Conservation (phyloP, 2,888 invertebrate species). For the Scelioninae gen. 1 region DNA sequence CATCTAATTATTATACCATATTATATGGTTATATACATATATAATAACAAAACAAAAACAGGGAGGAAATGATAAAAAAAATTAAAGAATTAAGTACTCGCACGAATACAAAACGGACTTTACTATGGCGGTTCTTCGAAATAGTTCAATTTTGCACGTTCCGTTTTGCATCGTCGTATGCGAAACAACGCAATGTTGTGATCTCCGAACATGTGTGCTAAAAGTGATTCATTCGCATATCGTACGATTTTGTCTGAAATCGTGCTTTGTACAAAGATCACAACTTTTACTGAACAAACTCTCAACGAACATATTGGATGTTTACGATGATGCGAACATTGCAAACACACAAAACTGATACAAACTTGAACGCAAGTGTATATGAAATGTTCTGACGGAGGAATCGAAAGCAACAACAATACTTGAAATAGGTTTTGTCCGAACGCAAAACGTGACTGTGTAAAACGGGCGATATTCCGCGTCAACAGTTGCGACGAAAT, state of each 20-base stretch:
- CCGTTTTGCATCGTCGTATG: constrained; percentile 29
- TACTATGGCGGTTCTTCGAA: background rate
- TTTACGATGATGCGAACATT: background rate
- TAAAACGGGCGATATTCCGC: constrained; percentile 17
- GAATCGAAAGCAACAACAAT: constrained; percentile 13
- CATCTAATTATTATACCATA: constrained; percentile 65
- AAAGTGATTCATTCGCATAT: constrained; percentile 17
- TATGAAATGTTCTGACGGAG: background rate
- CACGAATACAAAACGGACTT: constrained; percentile 35
- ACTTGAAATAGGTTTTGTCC: constrained; percentile 3
- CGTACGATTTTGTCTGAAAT: constrained; percentile 16
- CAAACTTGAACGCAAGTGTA: constrained; percentile 5
- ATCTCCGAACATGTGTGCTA: constrained; percentile 29
- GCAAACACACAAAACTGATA: constrained; percentile 14
- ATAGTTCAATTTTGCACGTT: background rate
- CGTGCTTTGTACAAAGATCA: constrained; percentile 31
- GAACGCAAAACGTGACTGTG: constrained; percentile 16
- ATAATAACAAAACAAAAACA: constrained; percentile 43
- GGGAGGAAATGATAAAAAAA: constrained; percentile 17
- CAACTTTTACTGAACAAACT: constrained; percentile 25
- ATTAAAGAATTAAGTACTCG: constrained; percentile 43
- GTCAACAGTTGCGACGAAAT: constrained; percentile 10
- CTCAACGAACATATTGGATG: constrained; percentile 4
- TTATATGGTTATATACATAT: constrained; percentile 66
- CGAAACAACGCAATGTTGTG: constrained; percentile 26